These are phyloP conservation scores for Schizopygopsis pylzovi DNA, from an alignment of 2,797 vertebrate species.

Conservation along the genomic window DNA sequence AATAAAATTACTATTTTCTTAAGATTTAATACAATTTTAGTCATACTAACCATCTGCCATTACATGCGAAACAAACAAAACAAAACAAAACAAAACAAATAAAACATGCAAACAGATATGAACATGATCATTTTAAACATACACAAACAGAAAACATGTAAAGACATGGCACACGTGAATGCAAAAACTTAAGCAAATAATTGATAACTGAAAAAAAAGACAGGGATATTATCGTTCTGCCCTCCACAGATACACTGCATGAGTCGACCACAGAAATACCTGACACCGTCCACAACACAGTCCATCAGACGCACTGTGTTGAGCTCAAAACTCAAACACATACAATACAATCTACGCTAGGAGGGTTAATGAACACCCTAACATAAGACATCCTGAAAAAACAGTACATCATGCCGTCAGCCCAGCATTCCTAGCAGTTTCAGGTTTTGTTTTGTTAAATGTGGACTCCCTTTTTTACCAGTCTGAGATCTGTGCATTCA, in stretches of 20 bases:
- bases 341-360: not conserved
- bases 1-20: not conserved
- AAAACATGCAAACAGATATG: not conserved
- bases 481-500: not conserved
- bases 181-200: conserved; percentile 23
- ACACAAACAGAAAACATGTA: not conserved
- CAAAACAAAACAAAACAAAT: not conserved
- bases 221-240: not conserved
- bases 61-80: not conserved
- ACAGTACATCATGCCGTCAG: not conserved
- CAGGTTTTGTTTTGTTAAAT: not conserved
- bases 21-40: not conserved
- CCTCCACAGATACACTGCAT: not conserved
- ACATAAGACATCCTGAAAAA: not conserved
- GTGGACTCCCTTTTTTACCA: not conserved
- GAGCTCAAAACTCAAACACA: not conserved
- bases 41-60: not conserved
- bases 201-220: conserved; percentile 47
- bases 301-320: not conserved
- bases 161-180: conserved; percentile 13
- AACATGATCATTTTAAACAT: not conserved
- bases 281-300: not conserved
- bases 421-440: not conserved
- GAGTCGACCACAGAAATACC: not conserved
- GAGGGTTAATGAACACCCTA: not conserved